These are phyloP conservation scores for Coilia nasus DNA, from an alignment of 2,797 vertebrate genomes.

Conservation along the genomic window DNA sequence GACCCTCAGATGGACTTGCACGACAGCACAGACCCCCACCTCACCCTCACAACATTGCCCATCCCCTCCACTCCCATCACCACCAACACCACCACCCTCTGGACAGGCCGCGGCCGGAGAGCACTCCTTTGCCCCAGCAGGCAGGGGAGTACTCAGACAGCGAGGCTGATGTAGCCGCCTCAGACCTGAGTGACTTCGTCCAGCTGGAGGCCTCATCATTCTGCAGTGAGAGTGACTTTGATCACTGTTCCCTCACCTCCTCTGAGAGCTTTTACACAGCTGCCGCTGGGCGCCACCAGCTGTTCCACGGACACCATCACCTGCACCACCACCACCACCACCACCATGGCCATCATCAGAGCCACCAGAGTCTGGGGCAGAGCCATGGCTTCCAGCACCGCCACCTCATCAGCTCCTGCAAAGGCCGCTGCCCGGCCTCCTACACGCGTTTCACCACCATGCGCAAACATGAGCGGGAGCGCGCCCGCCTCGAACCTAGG, in stretches of 20 bases:
- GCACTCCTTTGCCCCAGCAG: constrained; percentile 45
- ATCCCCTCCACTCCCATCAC: constrained; percentile 24
- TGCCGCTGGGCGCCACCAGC: constrained; percentile 69
- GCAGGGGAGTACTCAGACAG: constrained; percentile 88
- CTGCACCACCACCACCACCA: constrained; percentile 80
- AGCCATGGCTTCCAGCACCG: constrained; percentile 84
- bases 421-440: constrained; percentile 94
- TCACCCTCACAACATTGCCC: not conserved
- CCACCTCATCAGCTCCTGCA: constrained; percentile 94
- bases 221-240: constrained; percentile 98
- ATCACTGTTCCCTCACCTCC: constrained; percentile 96
- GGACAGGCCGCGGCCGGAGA: not conserved
- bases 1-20: constrained; percentile 76
- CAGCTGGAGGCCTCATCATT: constrained; percentile 96
- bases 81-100: constrained; percentile 46
- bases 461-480: constrained; percentile 93
- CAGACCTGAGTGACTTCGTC: constrained; percentile 94
- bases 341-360: constrained; percentile 78
- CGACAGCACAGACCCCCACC: constrained; percentile 68
- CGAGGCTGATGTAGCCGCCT: constrained; percentile 89
- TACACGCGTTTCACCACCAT: constrained; percentile 97
- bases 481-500: constrained; percentile 82
- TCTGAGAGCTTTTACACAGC: constrained; percentile 87
- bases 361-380: constrained; percentile 87
- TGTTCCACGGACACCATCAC: constrained; percentile 75